phyloP scores from a whole-genome alignment of 1,140 invertebrate genomes.

The Ostrea denselamellosa region DNA sequence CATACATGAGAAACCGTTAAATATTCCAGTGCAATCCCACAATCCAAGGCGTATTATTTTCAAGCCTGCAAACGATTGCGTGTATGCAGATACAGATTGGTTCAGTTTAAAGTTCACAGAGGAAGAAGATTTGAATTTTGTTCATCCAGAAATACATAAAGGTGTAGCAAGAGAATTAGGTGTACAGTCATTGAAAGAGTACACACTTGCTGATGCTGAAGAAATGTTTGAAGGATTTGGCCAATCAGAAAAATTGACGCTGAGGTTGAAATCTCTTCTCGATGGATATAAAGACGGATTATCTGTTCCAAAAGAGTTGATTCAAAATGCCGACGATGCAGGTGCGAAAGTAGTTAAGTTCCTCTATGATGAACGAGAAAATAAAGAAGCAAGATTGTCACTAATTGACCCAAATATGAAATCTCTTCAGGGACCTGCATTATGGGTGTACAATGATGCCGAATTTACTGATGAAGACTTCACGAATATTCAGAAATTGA shows the following conservation, averaged over 20 bases:
- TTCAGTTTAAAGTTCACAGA: constrained; percentile 36
- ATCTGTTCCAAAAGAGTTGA: constrained; percentile 71
- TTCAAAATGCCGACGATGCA: constrained; percentile 80
- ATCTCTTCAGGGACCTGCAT: constrained; percentile 68
- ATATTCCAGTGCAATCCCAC: background rate
- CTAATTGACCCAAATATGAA: constrained; percentile 68
- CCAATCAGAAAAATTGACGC: constrained; percentile 68
- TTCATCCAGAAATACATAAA: constrained; percentile 63
- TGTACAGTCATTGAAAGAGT: constrained; percentile 62
- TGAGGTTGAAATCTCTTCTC: constrained; percentile 60
- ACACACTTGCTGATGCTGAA: constrained; percentile 49
- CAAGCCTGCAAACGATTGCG: constrained; percentile 56
- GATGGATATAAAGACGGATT: constrained; percentile 70
- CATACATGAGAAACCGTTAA: background rate
- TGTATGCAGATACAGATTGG: constrained; percentile 58
- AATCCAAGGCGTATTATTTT: constrained; percentile 41
- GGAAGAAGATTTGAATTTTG: constrained; percentile 58
- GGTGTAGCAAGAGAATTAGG: constrained; percentile 62
- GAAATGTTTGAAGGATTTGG: constrained; percentile 61
- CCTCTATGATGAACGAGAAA: constrained; percentile 72
- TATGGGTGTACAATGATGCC: constrained; percentile 72
- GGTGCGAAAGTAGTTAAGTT: constrained; percentile 71
- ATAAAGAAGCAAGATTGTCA: constrained; percentile 59
- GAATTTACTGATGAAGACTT: constrained; percentile 70
- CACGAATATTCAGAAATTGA: constrained; percentile 66